Base-by-base conservation (phyloP, 2,888 invertebrate species). In the Eubasilissa splendida region DNA sequence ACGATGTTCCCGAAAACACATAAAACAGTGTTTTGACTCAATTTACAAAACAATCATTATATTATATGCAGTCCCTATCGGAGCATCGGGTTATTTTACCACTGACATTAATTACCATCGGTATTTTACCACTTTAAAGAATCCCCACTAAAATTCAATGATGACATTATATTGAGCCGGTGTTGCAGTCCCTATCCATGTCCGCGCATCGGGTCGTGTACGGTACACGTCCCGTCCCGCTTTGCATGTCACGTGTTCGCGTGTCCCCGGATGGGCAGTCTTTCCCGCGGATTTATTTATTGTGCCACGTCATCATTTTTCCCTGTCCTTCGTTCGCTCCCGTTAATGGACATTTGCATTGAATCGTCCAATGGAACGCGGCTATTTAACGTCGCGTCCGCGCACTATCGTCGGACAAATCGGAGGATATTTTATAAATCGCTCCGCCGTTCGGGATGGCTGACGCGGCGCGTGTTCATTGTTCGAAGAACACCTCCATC, bases 311-410 rank as follows among this genome's bases (percentile, higher is more conserved):
- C 79, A 50, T 79, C 79, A 79, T 74, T 74, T 79, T 74, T 79
- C 66, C 56, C 56, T 33, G 66, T 54, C 77, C 54, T 50, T 77
- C 56, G 31, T 56, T 73, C 73, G 79, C 79, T 66, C 76, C 80
- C 79, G 78, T 81, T 80, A 83, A 82, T 82, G 80, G 83, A 82
- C 83, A 83, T 83, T 83, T 83, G 82, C 83, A 83, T 83, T 83
- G 83, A 83, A 83, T 83, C 79, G 83, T 83, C 73, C 79, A 53
- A 60, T 53, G 74, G 79, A 63, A 65, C 79, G 74, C 22, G 79
- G 79, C 73, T 79, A 79, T 56, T 79, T 73, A 79, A 79, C 79
- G 79, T 79, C 79, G 79, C 65, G 33, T 12, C 60, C 50, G 54
- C 58, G 33, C 70, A 66, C 74, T 74, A 79, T 79, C 73, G 68